A percentile compares a stretch with the other conserved stretches of the same genome.
Conservation (phyloP, 2,888 invertebrate species). For the Allolobophora icterica region DNA sequence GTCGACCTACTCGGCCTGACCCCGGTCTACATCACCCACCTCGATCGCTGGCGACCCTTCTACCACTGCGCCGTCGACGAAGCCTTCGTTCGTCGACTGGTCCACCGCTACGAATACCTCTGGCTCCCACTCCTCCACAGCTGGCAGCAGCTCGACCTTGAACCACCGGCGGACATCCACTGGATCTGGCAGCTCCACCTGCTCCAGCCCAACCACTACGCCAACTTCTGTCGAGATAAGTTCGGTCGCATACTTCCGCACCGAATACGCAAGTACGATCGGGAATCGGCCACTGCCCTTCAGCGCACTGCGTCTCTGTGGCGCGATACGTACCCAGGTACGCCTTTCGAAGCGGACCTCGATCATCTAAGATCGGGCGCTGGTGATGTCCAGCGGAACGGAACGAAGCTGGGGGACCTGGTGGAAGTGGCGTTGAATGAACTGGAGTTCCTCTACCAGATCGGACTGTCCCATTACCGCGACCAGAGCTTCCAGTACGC, state of each 20-base stretch:
- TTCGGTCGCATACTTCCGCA: slow-evolving; percentile 44
- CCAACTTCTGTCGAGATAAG: slow-evolving; percentile 39
- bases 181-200: slow-evolving; percentile 68
- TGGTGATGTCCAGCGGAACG: not conserved
- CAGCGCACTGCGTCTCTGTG: slow-evolving; percentile 39
- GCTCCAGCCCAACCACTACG: slow-evolving; percentile 59
- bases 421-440: slow-evolving; percentile 35
- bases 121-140: slow-evolving; percentile 68
- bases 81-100: slow-evolving; percentile 24
- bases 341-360: slow-evolving; percentile 43
- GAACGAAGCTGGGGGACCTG: slow-evolving; percentile 34
- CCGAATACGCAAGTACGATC: slow-evolving; percentile 32
- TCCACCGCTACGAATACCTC: slow-evolving; percentile 64
- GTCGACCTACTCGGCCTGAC: slow-evolving; percentile 39
- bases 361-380: not conserved
- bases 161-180: slow-evolving; percentile 68
- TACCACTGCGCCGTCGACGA: not conserved
- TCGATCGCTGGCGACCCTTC: slow-evolving; percentile 36
- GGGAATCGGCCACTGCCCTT: slow-evolving; percentile 30
- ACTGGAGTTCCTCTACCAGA: slow-evolving; percentile 44
- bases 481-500: slow-evolving; percentile 45
- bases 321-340: slow-evolving; percentile 42
- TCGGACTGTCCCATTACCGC: slow-evolving; percentile 47
- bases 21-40: slow-evolving; percentile 40
- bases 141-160: slow-evolving; percentile 51